Evolutionary conservation across 2,888 invertebrate species (phyloP), one percentile per base, ranked within the genome.

Genomic region (Nemapogon koenigi): DNA sequence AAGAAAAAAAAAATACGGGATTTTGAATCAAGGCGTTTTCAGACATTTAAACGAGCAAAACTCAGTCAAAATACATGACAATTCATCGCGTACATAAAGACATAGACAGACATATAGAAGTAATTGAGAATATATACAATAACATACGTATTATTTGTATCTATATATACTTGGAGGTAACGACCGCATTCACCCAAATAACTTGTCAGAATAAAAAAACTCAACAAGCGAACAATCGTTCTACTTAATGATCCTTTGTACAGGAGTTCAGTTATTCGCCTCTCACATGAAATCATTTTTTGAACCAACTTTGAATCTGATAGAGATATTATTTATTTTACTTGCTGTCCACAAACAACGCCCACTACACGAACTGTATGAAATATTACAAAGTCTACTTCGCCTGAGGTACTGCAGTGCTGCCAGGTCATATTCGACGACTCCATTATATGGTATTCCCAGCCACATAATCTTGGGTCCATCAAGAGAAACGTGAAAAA

Each of bases 311-410:
- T 28, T 18, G 16, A 17, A 27, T 37, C 37, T 37, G 39, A 39
- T 39, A 39, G 33, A 37, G 27, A 27, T 16, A 33, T 39, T 39
- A 39, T 39, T 38, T 38, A 38, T 38, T 38, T 16, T 22, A 25
- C 37, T 11, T 16, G 13, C 27, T 33, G 38, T 38, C 30, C 30
- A 29, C 38, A 31, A 19, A 27, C 30, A 11, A 39, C 39, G 39
- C 33, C 33, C 33, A 33, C 39, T 11, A 15, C 27, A 28, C 39
- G 39, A 33, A 28, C 31, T 17, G 15, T 19, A 17, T 27, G 39
- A 39, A 17, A 33, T 27, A 32, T 32, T 15, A 28, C 13, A 14
- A 16, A 29, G 28, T n/a, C 31, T 28, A 33, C 19, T 18, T 18
- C 13, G 33, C 33, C 33, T 16, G 19, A 4, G 33, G 33, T 19